Evolutionary conservation across 2,797 vertebrate genomes (phyloP), one percentile per base, ranked within the genome.

Genomic region (Oreochromis mossambicus): DNA sequence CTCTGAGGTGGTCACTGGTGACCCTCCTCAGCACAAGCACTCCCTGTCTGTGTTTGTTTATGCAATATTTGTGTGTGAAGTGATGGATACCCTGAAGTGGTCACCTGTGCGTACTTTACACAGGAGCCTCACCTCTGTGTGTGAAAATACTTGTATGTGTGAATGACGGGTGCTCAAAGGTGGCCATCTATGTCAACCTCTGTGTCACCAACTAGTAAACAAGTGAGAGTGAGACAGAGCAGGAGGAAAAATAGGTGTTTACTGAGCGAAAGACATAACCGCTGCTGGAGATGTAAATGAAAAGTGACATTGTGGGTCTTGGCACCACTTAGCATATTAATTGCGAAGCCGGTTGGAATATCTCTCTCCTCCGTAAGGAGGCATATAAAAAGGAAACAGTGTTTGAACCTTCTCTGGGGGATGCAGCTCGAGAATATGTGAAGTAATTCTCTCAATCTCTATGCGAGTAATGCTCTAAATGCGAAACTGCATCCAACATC

Each of bases 221-320:
- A 56, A 80, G 86, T 24, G 48, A 46, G 83, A 54, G 29, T 12
- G 38, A 55, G 70, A 70, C 10, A 17, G 29, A 36, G 52, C 21
- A 34, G 81, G 79, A 83, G 66, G 79, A 54, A 56, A 86, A 84
- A 86, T 36, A 51, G 63, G 70, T 92, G 87, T 95, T 96, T 93
- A 91, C 86, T 51, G 54, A 78, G 86, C 2, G 89, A 92, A 88
- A 87, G 78, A 91, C 75, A 87, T 88, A 92, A 92, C 90, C 85
- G 83, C 76, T 4, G 48, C 75, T 11, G 80, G 82, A 83, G 84
- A 94, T 77, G 82, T 79, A 93, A 94, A 96, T 94, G 87, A 95
- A 95, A 95, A 92, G 91, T 95, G 94, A 91, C 94, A 94, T 91
- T 94, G 93, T 94, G 91, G 89, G 90, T 83, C 82, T 93, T 85